Conservation (phyloP, 2,888 invertebrate genomes). For the Belgica antarctica region DNA sequence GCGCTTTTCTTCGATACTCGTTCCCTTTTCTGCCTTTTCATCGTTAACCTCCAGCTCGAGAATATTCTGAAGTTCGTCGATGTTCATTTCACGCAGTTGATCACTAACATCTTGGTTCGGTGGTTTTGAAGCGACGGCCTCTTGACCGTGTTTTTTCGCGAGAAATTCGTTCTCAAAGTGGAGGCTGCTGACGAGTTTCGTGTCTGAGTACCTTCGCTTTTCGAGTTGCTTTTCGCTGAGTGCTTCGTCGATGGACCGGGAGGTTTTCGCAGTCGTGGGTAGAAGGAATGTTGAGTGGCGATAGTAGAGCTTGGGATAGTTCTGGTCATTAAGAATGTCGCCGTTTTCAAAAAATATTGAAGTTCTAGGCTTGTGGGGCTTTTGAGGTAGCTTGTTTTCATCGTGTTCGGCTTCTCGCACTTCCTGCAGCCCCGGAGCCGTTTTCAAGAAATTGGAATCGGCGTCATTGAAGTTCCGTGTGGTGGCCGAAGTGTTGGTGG, state of each 20-base stretch:
- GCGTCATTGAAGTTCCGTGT: constrained; percentile 21
- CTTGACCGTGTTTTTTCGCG: background rate
- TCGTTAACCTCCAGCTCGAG: constrained; percentile 56
- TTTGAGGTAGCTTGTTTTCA: constrained; percentile 24
- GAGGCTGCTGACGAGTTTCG: constrained; percentile 51
- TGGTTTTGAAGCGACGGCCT: constrained; percentile 43
- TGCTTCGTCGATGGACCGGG: constrained; percentile 46
- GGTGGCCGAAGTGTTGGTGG: constrained; percentile 40
- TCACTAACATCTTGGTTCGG: constrained; percentile 49
- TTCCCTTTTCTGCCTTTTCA: constrained; percentile 18
- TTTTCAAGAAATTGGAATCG: constrained; percentile 52
- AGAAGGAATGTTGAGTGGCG: constrained; percentile 52
- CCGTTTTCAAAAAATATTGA: constrained; percentile 56
- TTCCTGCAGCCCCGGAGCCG: constrained; percentile 45
- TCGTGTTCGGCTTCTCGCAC: constrained; percentile 46
- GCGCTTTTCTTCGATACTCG: background rate
- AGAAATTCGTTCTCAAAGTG: constrained; percentile 46
- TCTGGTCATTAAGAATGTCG: constrained; percentile 54
- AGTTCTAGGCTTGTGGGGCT: constrained; percentile 49
- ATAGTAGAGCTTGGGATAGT: constrained; percentile 51
- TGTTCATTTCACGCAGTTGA: constrained; percentile 55
- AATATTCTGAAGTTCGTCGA: constrained; percentile 56
- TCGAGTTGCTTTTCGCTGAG: constrained; percentile 49
- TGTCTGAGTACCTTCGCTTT: constrained; percentile 54
- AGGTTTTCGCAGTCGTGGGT: constrained; percentile 48